These are phyloP conservation scores for Chesias legatella DNA, from an alignment of 2,888 invertebrate species.

Conservation along the genomic window DNA sequence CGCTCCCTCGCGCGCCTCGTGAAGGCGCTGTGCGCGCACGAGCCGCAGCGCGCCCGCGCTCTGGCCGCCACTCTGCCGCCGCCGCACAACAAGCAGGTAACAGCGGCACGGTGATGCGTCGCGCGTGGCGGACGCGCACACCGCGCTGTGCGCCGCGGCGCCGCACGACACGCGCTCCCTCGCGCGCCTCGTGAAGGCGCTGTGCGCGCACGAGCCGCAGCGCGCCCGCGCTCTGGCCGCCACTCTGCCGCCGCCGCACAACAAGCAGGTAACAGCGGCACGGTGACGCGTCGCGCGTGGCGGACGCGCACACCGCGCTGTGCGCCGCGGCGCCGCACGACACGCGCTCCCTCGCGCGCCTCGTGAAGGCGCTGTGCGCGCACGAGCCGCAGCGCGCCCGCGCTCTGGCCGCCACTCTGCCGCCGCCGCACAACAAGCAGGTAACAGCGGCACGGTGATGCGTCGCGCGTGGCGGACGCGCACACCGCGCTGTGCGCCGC, in stretches of 20 bases:
- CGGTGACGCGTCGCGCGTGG: slow-evolving; percentile 88
- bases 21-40: slow-evolving; percentile 91
- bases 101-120: slow-evolving; percentile 88
- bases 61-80: slow-evolving; percentile 66
- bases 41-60: slow-evolving; percentile 87
- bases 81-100: slow-evolving; percentile 45
- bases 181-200: slow-evolving; percentile 95
- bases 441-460: slow-evolving; percentile 86
- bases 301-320: slow-evolving; percentile 86
- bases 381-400: slow-evolving; percentile 90
- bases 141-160: slow-evolving; percentile 83
- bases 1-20: slow-evolving; percentile 94
- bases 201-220: slow-evolving; percentile 88
- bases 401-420: slow-evolving; percentile 66
- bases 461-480: slow-evolving; percentile 90
- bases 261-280: slow-evolving; percentile 79
- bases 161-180: slow-evolving; percentile 89
- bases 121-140: slow-evolving; percentile 89
- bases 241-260: slow-evolving; percentile 53
- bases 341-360: slow-evolving; percentile 89
- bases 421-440: slow-evolving; percentile 54
- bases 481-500: slow-evolving; percentile 85
- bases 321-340: slow-evolving; percentile 88
- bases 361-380: slow-evolving; percentile 93
- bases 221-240: slow-evolving; percentile 85